Evolutionary conservation across 1,140 invertebrate genomes (phyloP).

Genomic region (Drosophila erecta): DNA sequence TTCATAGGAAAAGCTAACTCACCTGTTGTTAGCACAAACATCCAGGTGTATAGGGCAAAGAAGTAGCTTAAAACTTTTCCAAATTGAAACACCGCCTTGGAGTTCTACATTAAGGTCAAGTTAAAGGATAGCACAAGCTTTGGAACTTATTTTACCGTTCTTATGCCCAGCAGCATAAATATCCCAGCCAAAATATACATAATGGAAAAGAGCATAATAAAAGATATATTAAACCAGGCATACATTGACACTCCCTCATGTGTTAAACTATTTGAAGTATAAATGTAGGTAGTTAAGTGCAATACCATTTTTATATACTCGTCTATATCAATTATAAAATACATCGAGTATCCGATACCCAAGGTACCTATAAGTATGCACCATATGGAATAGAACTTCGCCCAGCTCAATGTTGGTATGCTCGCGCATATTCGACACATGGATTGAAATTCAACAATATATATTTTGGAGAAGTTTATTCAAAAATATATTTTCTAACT

Average conservation of each 20-base stretch:
- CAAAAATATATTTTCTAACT: no score
- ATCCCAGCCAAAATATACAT: not conserved
- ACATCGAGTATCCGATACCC: not conserved
- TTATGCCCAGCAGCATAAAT: constrained; percentile 1
- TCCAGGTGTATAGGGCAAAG: not conserved
- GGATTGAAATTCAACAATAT: no score
- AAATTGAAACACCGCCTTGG: not conserved
- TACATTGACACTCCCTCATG: not conserved
- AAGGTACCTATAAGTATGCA: not conserved
- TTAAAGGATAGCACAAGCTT: no score
- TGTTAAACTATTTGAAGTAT: no score
- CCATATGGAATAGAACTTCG: not conserved
- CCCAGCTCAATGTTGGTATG: not conserved
- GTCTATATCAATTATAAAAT: not conserved
- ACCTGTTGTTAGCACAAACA: not conserved
- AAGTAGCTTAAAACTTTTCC: constrained; percentile 2
- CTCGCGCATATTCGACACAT: not conserved
- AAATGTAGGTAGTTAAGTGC: not conserved
- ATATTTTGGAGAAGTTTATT: no score
- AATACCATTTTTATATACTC: not conserved
- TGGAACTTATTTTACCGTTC: not conserved
- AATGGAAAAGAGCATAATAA: not conserved
- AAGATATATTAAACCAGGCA: not conserved
- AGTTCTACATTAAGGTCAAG: not conserved
- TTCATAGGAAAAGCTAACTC: not conserved